These are phyloP conservation scores for Tenthredo mesomela DNA, from an alignment of 2,888 invertebrate species.

Conservation along the genomic window DNA sequence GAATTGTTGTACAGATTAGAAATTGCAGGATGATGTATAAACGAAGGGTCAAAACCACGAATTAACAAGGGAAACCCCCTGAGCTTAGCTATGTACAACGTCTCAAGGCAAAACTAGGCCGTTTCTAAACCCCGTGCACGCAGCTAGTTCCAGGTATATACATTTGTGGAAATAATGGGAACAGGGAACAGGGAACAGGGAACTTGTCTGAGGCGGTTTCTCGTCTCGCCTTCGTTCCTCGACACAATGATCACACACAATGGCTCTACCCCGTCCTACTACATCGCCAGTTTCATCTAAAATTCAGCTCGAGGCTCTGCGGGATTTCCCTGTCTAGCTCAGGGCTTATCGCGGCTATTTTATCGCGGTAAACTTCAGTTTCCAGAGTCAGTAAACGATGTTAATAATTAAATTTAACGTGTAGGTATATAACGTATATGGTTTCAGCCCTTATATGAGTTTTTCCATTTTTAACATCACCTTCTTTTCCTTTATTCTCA, in stretches of 20 bases:
- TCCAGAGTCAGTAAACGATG: neutral
- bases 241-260: constrained; percentile 19
- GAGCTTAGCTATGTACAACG: neutral
- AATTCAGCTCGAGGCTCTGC: constrained; percentile 34
- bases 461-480: neutral
- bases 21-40: neutral
- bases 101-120: neutral
- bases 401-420: constrained; percentile 4
- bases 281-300: neutral
- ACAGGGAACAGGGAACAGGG: constrained; percentile 6
- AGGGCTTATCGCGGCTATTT: constrained; percentile 15
- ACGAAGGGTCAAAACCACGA: neutral
- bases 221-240: constrained; percentile 24
- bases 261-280: neutral
- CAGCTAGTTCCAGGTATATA: neutral
- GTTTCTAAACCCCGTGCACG: neutral
- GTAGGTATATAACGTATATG: neutral
- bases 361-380: constrained; percentile 25
- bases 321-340: constrained; percentile 15
- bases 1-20: neutral
- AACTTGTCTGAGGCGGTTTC: constrained; percentile 24
- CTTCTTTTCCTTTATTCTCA: neutral
- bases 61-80: neutral
- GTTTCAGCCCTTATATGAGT: neutral
- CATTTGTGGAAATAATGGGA: constrained; percentile 22